Conservation (phyloP, 2,888 invertebrate genomes). For the Bimastos eiseni region DNA sequence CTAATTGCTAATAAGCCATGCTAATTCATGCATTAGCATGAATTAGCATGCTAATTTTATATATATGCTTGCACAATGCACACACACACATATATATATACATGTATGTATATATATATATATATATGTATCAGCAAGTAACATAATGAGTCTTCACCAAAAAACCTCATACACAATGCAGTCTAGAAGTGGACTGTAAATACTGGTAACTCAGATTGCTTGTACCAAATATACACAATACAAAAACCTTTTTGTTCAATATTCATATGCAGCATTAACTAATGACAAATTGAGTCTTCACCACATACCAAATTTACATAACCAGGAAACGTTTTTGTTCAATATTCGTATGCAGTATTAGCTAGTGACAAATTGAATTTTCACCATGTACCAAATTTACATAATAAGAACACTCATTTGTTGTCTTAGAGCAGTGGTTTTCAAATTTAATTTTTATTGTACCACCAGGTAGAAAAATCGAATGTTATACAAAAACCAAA, state of each 20-base stretch:
- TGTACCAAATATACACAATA: neutral
- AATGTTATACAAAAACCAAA: too few species aligned
- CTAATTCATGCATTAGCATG: too few species aligned
- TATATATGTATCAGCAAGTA: neutral
- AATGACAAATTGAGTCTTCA: too few species aligned
- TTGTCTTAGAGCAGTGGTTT: neutral
- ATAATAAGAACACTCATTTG: neutral
- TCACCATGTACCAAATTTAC: too few species aligned
- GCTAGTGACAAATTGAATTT: too few species aligned
- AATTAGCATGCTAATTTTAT: too few species aligned
- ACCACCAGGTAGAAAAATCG: too few species aligned
- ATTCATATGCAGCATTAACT: neutral
- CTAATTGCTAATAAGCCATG: too few species aligned
- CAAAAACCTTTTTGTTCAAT: neutral
- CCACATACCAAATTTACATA: too few species aligned
- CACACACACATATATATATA: too few species aligned
- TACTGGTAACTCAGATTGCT: neutral
- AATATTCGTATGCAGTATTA: neutral
- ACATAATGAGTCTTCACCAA: neutral
- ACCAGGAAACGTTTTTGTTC: neutral
- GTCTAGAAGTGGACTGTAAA: neutral
- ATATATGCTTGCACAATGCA: too few species aligned
- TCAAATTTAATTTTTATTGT: too few species aligned
- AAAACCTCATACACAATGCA: neutral
- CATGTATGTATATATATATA: neutral